Conservation (phyloP, 2,113 vertebrate genomes). For the Dendrocopos noguchii region DNA sequence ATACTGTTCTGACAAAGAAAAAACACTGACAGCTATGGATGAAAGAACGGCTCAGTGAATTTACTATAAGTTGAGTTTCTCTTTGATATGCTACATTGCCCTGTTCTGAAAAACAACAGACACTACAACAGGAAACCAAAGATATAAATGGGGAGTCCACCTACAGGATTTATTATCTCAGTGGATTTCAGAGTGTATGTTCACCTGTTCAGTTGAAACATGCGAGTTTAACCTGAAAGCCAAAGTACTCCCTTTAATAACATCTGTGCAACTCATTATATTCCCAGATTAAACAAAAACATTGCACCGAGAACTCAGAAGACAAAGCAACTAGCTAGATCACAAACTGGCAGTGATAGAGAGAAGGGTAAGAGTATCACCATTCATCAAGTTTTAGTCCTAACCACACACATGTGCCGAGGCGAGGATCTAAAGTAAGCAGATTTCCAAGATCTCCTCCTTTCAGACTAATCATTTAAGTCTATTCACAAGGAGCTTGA, state of each 20-base stretch:
- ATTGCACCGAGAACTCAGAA: background rate
- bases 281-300: background rate
- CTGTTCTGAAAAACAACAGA: background rate
- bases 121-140: background rate
- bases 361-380: background rate
- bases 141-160: background rate
- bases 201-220: background rate
- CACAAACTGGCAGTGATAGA: background rate
- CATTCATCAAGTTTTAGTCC: background rate
- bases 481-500: background rate
- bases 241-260: background rate
- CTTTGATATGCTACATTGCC: background rate
- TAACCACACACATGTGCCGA: background rate
- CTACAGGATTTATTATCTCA: background rate
- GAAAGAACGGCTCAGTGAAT: background rate
- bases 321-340: background rate
- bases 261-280: background rate
- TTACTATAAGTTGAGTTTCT: background rate
- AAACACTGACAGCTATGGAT: background rate
- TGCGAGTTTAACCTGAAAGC: background rate
- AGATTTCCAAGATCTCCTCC: background rate
- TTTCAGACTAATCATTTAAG: background rate
- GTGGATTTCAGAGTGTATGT: background rate
- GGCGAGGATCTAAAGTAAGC: background rate
- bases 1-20: background rate